Evolutionary conservation across 2,888 invertebrate genomes (phyloP).

Genomic region (Aricia artaxerxes): DNA sequence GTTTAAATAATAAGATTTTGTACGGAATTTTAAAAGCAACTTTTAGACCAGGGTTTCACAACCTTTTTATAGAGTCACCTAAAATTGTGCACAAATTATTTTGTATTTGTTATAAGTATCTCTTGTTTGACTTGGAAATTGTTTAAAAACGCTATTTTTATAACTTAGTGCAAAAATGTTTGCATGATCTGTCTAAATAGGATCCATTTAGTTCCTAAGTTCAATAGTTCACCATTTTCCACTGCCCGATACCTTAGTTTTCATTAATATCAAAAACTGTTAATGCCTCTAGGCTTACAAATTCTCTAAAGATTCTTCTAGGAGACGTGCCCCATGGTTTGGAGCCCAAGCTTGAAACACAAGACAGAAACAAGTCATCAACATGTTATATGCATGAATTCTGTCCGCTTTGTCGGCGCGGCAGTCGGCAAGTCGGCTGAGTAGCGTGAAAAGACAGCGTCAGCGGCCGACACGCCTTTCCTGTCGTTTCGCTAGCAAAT

Average conservation of each 20-base stretch:
- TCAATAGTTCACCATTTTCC: no score
- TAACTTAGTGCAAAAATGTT: no score
- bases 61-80: background rate
- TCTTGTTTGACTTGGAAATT: no score
- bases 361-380: constrained; percentile 27
- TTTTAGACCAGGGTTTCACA: background rate
- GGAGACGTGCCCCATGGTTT: background rate
- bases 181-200: no score
- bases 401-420: constrained; percentile 42
- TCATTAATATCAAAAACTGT: no score
- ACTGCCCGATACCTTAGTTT: no score
- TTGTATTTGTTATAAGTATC: background rate
- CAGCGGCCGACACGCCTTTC: constrained; percentile 52
- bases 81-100: background rate
- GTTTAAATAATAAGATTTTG: background rate
- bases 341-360: background rate
- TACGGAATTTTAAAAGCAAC: background rate
- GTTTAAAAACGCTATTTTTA: no score
- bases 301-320: no score
- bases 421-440: constrained; percentile 39
- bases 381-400: constrained; percentile 33
- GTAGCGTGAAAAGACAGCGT: constrained; percentile 45
- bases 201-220: no score
- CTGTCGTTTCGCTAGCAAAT: constrained; percentile 41
- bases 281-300: no score